Base-by-base conservation (phyloP, 2,888 invertebrate species). In the Mesorhabditis spiculigera region DNA sequence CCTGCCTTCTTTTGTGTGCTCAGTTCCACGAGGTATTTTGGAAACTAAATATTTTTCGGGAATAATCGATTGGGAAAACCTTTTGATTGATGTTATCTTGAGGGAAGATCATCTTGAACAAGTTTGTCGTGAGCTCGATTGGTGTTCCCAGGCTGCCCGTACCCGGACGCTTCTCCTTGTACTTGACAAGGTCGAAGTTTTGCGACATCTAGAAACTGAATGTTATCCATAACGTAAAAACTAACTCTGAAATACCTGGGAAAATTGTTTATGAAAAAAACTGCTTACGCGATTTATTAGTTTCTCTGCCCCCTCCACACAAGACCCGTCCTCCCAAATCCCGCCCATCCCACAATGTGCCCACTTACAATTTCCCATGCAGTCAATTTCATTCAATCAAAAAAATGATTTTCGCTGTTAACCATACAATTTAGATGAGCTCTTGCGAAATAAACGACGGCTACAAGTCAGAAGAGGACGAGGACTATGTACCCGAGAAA, bases 401-500 rank as follows among this genome's bases (percentile, higher is more conserved):
- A n/a, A n/a, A 28, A 28, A 28, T 28, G 28, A 28, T 28, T 28
- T 28, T 28, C 28, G 28, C 28, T 28, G 28, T 28, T 28, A 28
- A 28, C 28, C 28, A 28, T 28, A 28, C 28, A 28, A 28, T 28
- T 28, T 28, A 28, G 28, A 28, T 28, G 28, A 28, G 28, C 28
- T 28, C 28, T 28, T 28, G 28, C 28, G 28, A 28, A 28, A 28
- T 28, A 28, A 28, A 28, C 28, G 28, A 50, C n/a, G 58, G n/a
- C 8, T 50, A 50, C 58, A n/a, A 13, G 8, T 50, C 58, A 10
- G 58, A 50, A 50, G 58, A 50, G 10, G 58, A 50, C n/a, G 58
- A 50, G 58, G 58, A 50, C 58, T 50, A 50, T 50, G n/a, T 50
- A 13, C 58, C 58, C 58, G 58, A 50, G 58, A 50, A 50, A 50